Base-by-base conservation (phyloP, 2,888 invertebrate genomes). In the Palloptera scutellata region DNA sequence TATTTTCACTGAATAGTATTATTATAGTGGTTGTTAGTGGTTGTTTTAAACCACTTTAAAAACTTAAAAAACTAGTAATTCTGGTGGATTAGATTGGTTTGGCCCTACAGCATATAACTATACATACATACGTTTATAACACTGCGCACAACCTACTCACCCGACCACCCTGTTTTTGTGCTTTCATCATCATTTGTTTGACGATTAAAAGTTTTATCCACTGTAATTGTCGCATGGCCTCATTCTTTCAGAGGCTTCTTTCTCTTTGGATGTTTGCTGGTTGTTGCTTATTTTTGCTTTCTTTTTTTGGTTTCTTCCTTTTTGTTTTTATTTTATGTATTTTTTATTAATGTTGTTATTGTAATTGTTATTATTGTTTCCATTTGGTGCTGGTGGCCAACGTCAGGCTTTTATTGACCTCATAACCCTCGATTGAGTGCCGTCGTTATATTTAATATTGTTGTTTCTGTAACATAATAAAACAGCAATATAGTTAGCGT, bases 141-240 rank as follows among this genome's bases (percentile, higher is more conserved):
- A n/a, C n/a, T n/a, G n/a, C n/a, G n/a, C n/a, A n/a, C n/a, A n/a
- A n/a, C n/a, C n/a, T n/a, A n/a, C n/a, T 13, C 48, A 48, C 4
- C 48, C n/a, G n/a, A 8, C 48, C n/a, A 15, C 55, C 54, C 58
- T 58, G 59, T 59, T 67, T 51, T 68, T 45, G 52, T 54, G 58
- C 59, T 54, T 55, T 58, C 67, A 73, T 72, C 19, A 71, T 77
- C 76, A 72, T 79, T 78, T 76, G 77, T 72, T 48, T 64, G 73
- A 65, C 79, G 78, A 78, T 81, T 80, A 79, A 81, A 79, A 77
- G 73, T 79, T 80, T 75, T 72, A 72, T 72, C 64, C 71, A 40
- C 65, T 66, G 64, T 62, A 63, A 6, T 30, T 4, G 67, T 59
- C 54, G 54, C 63, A 54, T 67, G 67, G 52, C 63, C 67, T 59